Percentiles rank a stretch among this genome's conserved stretches.
These are phyloP conservation scores for Petaurus breviceps DNA, from an alignment of 2,113 vertebrate species.

Conservation along the genomic window DNA sequence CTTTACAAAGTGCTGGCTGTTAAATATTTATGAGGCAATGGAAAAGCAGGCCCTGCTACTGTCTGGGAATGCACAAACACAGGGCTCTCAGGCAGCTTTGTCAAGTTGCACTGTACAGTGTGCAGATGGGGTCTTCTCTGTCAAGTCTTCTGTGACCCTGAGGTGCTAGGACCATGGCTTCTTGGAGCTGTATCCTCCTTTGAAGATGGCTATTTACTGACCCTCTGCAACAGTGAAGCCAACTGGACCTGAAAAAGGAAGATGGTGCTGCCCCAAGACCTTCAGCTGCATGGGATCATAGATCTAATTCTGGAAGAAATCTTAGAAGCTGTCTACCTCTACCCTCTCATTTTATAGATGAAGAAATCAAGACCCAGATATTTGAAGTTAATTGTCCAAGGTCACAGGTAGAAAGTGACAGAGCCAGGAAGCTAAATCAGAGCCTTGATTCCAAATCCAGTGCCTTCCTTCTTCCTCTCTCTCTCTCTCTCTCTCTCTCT, in stretches of 20 bases:
- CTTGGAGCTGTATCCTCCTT: background rate
- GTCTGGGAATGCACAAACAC: background rate
- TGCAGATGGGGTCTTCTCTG: background rate
- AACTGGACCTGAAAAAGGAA: background rate
- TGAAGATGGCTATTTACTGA: background rate
- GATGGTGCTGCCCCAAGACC: background rate
- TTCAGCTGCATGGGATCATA: background rate
- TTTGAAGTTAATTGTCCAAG: background rate
- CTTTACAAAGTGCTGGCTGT: conserved; percentile 78
- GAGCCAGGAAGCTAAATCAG: background rate
- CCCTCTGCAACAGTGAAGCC: background rate
- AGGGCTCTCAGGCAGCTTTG: background rate
- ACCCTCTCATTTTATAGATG: background rate
- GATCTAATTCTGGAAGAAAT: background rate
- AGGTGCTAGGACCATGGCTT: background rate
- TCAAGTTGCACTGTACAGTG: background rate
- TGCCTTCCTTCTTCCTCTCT: background rate
- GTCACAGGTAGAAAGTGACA: background rate
- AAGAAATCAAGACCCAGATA: background rate
- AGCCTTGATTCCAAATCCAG: background rate
- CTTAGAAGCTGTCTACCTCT: background rate
- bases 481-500: too few species aligned
- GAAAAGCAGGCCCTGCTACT: conserved; percentile 35
- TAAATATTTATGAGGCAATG: conserved; percentile 84
- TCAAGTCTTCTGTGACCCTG: fast-evolving